Conservation (phyloP, 2,113 vertebrate genomes). For the Eulacestoma nigropectus region DNA sequence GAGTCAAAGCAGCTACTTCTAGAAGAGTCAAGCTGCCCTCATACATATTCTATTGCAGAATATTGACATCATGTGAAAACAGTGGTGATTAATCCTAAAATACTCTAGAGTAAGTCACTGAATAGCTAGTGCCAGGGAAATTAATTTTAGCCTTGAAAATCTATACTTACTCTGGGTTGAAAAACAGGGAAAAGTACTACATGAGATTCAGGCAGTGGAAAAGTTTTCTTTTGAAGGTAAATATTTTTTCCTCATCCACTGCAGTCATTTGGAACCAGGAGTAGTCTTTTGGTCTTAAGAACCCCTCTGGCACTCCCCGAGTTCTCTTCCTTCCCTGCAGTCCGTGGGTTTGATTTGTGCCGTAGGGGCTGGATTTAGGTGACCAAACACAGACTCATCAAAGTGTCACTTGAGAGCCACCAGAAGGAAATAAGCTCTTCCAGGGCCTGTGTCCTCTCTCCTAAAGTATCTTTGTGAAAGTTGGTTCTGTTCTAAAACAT, state of each 20-base stretch:
- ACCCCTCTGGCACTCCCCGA: background rate
- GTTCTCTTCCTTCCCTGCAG: rapidly evolving
- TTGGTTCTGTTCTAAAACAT: background rate
- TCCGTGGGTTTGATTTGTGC: background rate
- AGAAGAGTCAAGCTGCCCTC: background rate
- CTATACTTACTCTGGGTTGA: background rate
- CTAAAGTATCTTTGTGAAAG: background rate
- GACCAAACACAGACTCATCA: background rate
- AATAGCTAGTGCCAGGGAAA: background rate
- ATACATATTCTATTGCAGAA: background rate
- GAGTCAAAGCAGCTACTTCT: background rate
- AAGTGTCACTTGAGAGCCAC: background rate
- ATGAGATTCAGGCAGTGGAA: background rate
- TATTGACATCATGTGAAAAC: background rate
- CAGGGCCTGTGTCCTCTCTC: background rate
- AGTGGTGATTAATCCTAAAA: background rate
- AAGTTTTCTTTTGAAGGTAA: background rate
- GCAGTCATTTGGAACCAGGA: background rate
- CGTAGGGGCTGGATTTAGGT: background rate
- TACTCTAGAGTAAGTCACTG: background rate
- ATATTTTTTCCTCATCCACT: background rate
- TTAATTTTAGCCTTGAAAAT: background rate
- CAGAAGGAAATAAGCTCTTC: background rate
- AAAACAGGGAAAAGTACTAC: background rate
- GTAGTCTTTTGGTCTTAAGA: background rate